Evolutionary conservation across 2,888 invertebrate species (phyloP), one percentile per base, ranked within the genome.

Genomic region (Acanthosepion pharaonis): DNA sequence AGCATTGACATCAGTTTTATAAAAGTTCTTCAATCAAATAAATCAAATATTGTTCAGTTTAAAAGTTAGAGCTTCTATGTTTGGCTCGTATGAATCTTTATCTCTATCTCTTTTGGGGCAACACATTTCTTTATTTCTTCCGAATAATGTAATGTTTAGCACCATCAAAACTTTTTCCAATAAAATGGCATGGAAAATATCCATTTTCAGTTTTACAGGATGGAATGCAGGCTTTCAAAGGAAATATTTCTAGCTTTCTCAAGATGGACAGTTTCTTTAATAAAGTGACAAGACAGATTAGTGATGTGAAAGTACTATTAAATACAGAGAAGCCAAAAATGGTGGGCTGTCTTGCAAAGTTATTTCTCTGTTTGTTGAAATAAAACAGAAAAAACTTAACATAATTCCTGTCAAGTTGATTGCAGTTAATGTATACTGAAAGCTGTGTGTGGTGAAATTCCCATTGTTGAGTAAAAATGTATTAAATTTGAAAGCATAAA

Each of bases 351-450:
- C 78, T 78, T 5, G n/a, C n/a, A 33, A n/a, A n/a, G 15, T n/a
- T 33, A n/a, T 78, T 78, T 78, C 78, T 78, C 18, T 33, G n/a
- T 78, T 78, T 33, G 78, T n/a, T 78, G 33, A 78, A 78, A 78
- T 78, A 3, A 11, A 78, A 78, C 15, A n/a, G n/a, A 28, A 78
- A 9, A n/a, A 78, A 78, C 78, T n/a, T n/a, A 15, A 33, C n/a
- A n/a, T 78, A 78, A 33, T 78, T 78, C 78, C 78, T 78, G 78
- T 78, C 78, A 78, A 78, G 78, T 11, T 78, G 78, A 78, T 78
- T 78, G n/a, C 78, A n/a, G 78, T 78, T 78, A 78, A 78, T 78
- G 78, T 78, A n/a, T 33, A 78, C 78, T 78, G 78, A 78, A 78
- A 78, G n/a, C 78, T 33, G n/a, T 33, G 78, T 59, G 23, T 20